Conservation (phyloP, 2,113 vertebrate genomes). For the Tiliqua scincoides region DNA sequence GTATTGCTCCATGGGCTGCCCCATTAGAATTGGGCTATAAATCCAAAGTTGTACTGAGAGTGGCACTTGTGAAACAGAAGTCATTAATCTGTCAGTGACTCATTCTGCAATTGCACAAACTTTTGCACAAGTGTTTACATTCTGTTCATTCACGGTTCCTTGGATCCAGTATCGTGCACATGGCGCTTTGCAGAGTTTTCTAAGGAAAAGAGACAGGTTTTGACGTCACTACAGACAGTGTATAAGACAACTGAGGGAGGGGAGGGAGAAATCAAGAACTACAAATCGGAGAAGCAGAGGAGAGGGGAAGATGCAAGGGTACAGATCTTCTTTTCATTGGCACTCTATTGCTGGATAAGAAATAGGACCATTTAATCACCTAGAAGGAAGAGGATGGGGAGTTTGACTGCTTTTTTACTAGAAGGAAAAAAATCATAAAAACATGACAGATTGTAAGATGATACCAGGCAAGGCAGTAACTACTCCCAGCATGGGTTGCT, state of each 20-base stretch:
- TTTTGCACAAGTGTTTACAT: no score
- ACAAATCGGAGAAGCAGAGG: no score
- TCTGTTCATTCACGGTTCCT: no score
- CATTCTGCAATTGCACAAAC: no score
- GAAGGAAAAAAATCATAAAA: neutral
- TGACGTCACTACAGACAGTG: neutral
- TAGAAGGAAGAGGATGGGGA: neutral
- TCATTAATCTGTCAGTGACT: no score
- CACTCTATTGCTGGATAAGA: neutral
- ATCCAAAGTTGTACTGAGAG: no score
- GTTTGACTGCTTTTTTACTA: neutral
- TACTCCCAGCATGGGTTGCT: neutral
- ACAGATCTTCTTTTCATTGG: no score
- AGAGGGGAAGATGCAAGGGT: neutral
- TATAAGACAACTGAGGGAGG: neutral
- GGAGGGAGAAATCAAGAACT: neutral
- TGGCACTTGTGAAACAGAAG: no score
- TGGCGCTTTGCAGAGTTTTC: no score
- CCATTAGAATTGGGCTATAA: no score
- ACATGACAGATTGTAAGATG: neutral
- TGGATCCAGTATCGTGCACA: no score
- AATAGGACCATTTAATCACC: neutral
- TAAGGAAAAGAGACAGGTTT: neutral
- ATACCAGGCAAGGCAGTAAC: conserved; percentile 2
- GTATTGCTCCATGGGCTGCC: no score